phyloP scores from a whole-genome alignment of 2,888 invertebrate genomes.

The Thecophora atra region DNA sequence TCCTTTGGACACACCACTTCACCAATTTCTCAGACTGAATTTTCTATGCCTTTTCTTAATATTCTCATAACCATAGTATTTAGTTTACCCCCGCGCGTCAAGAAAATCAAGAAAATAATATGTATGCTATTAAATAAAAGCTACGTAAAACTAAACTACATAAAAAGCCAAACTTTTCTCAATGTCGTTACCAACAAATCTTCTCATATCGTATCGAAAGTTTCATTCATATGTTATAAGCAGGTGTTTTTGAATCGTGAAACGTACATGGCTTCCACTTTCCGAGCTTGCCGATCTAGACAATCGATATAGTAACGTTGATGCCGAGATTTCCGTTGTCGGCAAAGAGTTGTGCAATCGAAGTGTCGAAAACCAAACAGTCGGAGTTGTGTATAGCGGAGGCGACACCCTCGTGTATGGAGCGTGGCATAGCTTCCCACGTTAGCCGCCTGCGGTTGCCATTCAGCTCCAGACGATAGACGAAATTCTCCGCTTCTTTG shows the following conservation, averaged over 20 bases:
- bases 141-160: conserved; percentile 29
- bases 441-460: conserved; percentile 93
- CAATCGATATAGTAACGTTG: conserved; percentile 97
- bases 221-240: no score
- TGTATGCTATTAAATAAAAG: conserved; percentile 6
- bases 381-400: conserved; percentile 98
- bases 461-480: conserved; percentile 95
- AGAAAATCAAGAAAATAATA: not conserved
- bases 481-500: conserved; percentile 99
- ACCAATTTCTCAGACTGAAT: no score
- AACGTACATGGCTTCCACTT: conserved; percentile 17
- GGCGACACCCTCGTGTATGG: conserved; percentile 98
- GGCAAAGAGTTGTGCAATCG: conserved; percentile 97
- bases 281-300: conserved; percentile 67
- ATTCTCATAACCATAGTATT: conserved; percentile 4
- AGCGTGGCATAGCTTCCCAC: conserved; percentile 99
- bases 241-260: conserved; percentile 50
- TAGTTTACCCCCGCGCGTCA: not conserved
- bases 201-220: not conserved
- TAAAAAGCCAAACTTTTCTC: conserved; percentile 19
- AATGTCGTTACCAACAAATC: conserved; percentile 9
- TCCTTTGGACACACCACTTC: no score
- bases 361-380: conserved; percentile 98
- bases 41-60: conserved; percentile 1
- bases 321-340: conserved; percentile 99